Percentiles rank a stretch among this genome's conserved stretches.
Conservation (phyloP, 1,140 invertebrate species). For the Aporrectodea caliginosa region DNA sequence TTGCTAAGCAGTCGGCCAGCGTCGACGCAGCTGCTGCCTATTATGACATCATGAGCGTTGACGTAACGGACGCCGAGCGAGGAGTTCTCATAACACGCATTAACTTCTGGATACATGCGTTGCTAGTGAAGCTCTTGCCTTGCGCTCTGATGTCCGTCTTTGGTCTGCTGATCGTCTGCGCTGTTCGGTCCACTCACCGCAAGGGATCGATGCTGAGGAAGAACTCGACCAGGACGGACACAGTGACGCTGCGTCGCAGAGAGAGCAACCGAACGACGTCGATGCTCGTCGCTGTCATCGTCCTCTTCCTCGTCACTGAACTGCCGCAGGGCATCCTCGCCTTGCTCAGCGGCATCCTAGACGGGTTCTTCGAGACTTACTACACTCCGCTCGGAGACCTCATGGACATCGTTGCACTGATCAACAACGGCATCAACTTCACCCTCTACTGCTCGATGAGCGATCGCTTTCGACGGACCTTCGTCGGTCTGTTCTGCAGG, state of each 20-base stretch:
- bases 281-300: slow-evolving; percentile 80
- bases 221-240: background rate
- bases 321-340: slow-evolving; percentile 63
- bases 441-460: slow-evolving; percentile 20
- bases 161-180: slow-evolving; percentile 16
- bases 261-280: slow-evolving; percentile 82
- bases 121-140: slow-evolving; percentile 15
- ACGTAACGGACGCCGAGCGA: background rate
- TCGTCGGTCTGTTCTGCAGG: slow-evolving; percentile 9
- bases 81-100: background rate
- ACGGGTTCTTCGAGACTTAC: background rate
- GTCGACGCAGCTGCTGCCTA: background rate
- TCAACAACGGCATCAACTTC: slow-evolving; percentile 20
- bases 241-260: background rate
- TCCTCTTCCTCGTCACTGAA: slow-evolving; percentile 81
- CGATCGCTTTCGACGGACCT: background rate
- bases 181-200: background rate
- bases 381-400: background rate
- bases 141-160: slow-evolving; percentile 19
- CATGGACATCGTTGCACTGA: background rate
- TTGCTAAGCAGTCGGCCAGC: background rate
- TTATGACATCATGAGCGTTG: background rate
- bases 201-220: slow-evolving; percentile 18
- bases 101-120: slow-evolving; percentile 18
- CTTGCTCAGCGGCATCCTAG: background rate